Base-by-base conservation (phyloP, 2,113 vertebrate species). In the Lampris megalopsis region DNA sequence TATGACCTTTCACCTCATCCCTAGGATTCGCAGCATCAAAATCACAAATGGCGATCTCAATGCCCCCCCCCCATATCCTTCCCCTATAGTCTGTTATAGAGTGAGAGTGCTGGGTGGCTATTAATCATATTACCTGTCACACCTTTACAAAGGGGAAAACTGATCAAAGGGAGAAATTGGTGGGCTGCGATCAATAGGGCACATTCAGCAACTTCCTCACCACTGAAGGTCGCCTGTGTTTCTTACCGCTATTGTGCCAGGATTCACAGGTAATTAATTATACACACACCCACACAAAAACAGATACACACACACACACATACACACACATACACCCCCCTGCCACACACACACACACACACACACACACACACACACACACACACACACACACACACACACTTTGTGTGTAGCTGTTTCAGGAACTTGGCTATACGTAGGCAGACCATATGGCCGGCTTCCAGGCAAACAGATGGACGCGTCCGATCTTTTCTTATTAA, bases 401-500 rank as follows among this genome's bases (percentile, higher is more conserved):
- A 68, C 71, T 53, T 80, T 85, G 72, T 71, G 77, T 66, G 38
- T 48, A 45, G 43, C 49, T 45, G 63, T 9, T 2, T 6, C 56
- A 36, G 61, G 63, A 79, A 68, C 66, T 73, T 52, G 48, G 68
- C 69, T 73, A 85, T 83, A 24, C 24, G 24, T 24, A 83, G 71
- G 73, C 80, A 79, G 71, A 88, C 75, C 88, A 90, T 82, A 80
- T 90, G 87, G 80, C 80, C 79, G 53, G 82, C 86, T 88, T 85
- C 77, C 85, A 90, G 80, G 88, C 82, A 73, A 64, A 85, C 88
- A 91, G 86, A 90, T 86, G 87, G 75, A 86, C 57, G 7, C 9
- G 52, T 64, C 61, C 56, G 8, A 68, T 72, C 68, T 86, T 59
- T 38, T 81, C 75, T 66, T 78, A 84, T 82, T 84, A 58, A 86